Percentiles rank a stretch among this genome's conserved stretches.
phyloP scores from a whole-genome alignment of 1,140 invertebrate genomes.

The Cotesia glomerata region DNA sequence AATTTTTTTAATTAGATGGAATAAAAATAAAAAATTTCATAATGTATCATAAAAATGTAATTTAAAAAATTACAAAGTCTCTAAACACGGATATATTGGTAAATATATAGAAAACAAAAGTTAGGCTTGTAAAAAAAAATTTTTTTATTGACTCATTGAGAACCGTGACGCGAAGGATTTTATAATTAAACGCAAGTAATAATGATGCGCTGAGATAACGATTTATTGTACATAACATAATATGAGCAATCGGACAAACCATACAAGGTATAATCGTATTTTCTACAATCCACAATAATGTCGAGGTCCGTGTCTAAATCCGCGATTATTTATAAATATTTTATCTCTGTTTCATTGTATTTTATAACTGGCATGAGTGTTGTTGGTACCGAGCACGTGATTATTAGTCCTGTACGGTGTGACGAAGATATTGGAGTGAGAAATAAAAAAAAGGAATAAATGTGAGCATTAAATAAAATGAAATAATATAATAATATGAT shows the following conservation, averaged over 20 bases:
- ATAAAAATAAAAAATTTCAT: too few species aligned
- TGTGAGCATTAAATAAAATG: not conserved
- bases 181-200: not conserved
- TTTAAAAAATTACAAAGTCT: too few species aligned
- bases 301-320: not conserved
- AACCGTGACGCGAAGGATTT: not conserved
- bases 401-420: not conserved
- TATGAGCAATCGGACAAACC: not conserved
- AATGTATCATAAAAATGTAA: too few species aligned
- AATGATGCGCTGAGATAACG: not conserved
- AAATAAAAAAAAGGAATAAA: not conserved
- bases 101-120: not conserved
- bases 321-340: not conserved
- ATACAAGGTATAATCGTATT: constrained; percentile 14
- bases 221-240: not conserved
- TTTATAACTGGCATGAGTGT: not conserved
- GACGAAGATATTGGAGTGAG: not conserved
- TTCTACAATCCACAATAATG: constrained; percentile 1
- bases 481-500: too few species aligned
- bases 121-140: too few species aligned
- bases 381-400: not conserved
- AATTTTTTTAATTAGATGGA: too few species aligned
- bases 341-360: not conserved
- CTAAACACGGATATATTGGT: too few species aligned
- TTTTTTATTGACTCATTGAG: too few species aligned